Evolutionary conservation across 1,140 invertebrate genomes (phyloP).

Genomic region (Bombyx mori): ASM3026992v2 NC_085123.1:10647501-10648000

Average conservation of each 20-base stretch:
- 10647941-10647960: constrained; percentile 95
- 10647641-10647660: neutral
- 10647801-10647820: too few species aligned
- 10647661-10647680: too few species aligned
- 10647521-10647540: constrained; percentile 96
- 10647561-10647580: constrained; percentile 88
- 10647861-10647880: constrained; percentile 98
- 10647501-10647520: constrained; percentile 95
- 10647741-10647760: too few species aligned
- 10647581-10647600: constrained; percentile 92
- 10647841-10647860: constrained; percentile 75
- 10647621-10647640: constrained; percentile 26
- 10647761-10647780: too few species aligned
- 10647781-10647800: too few species aligned
- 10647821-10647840: too few species aligned
- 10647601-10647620: constrained; percentile 98
- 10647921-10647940: constrained; percentile 98
- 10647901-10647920: constrained; percentile 97
- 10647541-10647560: constrained; percentile 89
- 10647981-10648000: constrained; percentile 99
- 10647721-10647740: too few species aligned
- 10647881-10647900: constrained; percentile 88
- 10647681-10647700: too few species aligned
- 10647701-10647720: too few species aligned
- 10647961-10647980: constrained; percentile 92